A percentile compares a stretch with the other conserved stretches of the same genome.
Conservation (phyloP, 2,797 vertebrate species). For the Sardinella longiceps region DNA sequence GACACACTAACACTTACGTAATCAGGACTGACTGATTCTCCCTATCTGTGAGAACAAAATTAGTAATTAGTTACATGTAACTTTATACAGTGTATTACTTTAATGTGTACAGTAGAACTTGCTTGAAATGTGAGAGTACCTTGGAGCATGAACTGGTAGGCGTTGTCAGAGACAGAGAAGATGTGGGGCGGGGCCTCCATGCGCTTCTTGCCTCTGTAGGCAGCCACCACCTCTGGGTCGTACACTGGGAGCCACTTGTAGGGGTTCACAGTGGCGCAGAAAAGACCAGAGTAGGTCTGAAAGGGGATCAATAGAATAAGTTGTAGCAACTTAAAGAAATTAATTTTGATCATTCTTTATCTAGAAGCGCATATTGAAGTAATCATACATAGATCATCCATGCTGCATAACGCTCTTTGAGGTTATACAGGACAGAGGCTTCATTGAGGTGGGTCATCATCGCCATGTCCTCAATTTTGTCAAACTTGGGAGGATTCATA, state of each 20-base stretch:
- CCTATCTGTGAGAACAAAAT: neutral
- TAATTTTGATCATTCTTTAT: neutral
- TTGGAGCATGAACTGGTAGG: constrained; percentile 3
- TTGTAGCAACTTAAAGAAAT: neutral
- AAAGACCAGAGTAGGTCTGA: constrained; percentile 1
- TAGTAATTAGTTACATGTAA: neutral
- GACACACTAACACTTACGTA: constrained; percentile 73
- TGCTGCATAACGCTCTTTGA: constrained; percentile 23
- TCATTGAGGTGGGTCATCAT: constrained; percentile 73
- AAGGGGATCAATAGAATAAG: neutral
- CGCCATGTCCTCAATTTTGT: constrained; percentile 59
- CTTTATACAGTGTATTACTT: neutral
- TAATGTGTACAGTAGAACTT: neutral
- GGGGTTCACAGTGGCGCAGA: constrained; percentile 3
- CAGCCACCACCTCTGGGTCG: neutral
- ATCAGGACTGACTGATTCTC: constrained; percentile 87
- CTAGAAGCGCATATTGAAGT: neutral
- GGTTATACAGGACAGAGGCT: constrained; percentile 17
- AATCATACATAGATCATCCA: constrained; percentile 19
- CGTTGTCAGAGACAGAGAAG: constrained; percentile 18
- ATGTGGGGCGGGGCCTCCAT: constrained; percentile 18
- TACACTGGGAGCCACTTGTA: constrained; percentile 20
- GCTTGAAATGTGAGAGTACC: neutral
- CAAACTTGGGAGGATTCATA: constrained; percentile 83
- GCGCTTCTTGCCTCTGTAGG: constrained; percentile 17